Percentiles rank a stretch among this genome's conserved stretches.
Conservation (phyloP, 2,797 vertebrate genomes). For the Dicrostonyx torquatus region DNA sequence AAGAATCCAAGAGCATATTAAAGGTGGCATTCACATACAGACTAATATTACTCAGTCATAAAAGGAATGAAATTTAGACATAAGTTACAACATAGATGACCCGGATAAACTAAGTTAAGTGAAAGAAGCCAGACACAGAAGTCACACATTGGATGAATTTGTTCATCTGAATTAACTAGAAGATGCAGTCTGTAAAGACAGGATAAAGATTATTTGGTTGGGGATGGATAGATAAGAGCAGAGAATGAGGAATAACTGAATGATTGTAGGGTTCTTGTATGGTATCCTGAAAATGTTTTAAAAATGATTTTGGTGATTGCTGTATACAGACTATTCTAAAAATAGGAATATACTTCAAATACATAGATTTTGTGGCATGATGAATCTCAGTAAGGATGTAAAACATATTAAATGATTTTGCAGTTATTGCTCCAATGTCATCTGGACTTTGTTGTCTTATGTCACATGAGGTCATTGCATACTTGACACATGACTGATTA, state of each 20-base stretch:
- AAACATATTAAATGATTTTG: neutral
- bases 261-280: neutral
- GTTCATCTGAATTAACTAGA: neutral
- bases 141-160: neutral
- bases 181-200: neutral
- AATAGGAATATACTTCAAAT: neutral
- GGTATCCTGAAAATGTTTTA: neutral
- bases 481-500: neutral
- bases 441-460: neutral
- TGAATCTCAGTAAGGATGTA: neutral
- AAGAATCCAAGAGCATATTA: neutral
- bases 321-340: neutral
- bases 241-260: neutral
- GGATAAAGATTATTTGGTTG: neutral
- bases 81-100: neutral
- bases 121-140: neutral
- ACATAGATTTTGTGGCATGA: neutral
- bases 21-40: neutral
- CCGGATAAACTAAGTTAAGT: neutral
- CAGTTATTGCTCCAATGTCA: neutral
- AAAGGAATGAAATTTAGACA: neutral
- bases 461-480: no score
- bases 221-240: neutral
- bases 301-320: neutral
- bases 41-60: neutral